A percentile compares a stretch with the other conserved stretches of the same genome.
Conservation (phyloP, 2,113 vertebrate species). For the Oreotrochilus melanogaster region DNA sequence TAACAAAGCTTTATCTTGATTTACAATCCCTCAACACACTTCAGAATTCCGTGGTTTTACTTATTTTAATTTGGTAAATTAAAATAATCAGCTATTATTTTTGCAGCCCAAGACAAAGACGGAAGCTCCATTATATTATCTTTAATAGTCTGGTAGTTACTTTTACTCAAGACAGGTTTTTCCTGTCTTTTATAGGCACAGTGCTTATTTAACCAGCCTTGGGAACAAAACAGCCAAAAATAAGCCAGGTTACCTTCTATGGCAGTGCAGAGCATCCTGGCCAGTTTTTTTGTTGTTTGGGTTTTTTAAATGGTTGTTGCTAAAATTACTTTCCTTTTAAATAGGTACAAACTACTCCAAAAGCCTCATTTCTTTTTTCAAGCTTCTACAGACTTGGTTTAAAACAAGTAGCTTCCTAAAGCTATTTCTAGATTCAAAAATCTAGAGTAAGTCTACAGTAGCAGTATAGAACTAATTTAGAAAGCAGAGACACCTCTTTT, state of each 20-base stretch:
- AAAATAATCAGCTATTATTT: slow-evolving; percentile 6
- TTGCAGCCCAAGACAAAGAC: background rate
- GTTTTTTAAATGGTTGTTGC: background rate
- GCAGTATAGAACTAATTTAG: background rate
- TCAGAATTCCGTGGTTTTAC: background rate
- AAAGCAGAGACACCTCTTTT: background rate
- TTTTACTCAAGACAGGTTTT: background rate
- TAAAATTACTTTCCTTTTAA: background rate
- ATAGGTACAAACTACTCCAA: slow-evolving; percentile 6
- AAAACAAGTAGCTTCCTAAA: slow-evolving; percentile 15
- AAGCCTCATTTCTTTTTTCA: background rate
- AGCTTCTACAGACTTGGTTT: background rate
- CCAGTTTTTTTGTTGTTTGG: accelerated
- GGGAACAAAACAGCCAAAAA: slow-evolving; percentile 23
- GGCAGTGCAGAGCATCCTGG: slow-evolving; percentile 45
- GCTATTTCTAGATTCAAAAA: background rate
- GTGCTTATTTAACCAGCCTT: background rate
- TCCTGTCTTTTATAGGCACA: slow-evolving; percentile 22
- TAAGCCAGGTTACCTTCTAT: slow-evolving; percentile 13
- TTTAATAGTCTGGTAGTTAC: background rate
- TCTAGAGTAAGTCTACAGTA: background rate
- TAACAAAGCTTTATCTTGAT: slow-evolving; percentile 24
- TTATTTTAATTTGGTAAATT: background rate
- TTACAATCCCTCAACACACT: background rate
- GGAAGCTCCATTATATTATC: background rate